Percentiles rank a stretch among this genome's conserved stretches.
Conservation (phyloP, 2,797 vertebrate species). For the Chromis chromis region DNA sequence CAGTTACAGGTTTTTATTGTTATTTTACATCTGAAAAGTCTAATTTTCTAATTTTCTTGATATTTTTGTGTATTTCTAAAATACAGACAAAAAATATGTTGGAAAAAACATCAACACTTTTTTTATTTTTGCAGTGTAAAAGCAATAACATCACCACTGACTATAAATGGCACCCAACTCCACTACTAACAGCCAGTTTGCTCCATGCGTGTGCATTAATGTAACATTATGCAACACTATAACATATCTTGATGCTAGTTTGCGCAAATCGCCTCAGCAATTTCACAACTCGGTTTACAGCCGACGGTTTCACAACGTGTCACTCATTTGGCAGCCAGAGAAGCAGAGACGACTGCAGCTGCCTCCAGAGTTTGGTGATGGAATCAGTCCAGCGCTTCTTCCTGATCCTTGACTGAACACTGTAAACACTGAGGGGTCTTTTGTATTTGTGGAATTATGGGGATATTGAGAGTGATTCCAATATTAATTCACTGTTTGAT, state of each 20-base stretch:
- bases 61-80: no score
- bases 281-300: slow-evolving; percentile 11
- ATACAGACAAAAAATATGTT: no score
- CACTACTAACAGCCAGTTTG: not conserved
- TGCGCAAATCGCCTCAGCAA: slow-evolving; percentile 18
- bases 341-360: slow-evolving; percentile 15
- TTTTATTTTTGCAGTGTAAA: no score
- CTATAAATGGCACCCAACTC: not conserved
- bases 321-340: slow-evolving; percentile 23
- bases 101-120: no score
- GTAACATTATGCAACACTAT: not conserved
- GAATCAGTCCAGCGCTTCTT: slow-evolving; percentile 18
- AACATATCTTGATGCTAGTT: not conserved
- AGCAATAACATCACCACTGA: not conserved
- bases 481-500: slow-evolving; percentile 36
- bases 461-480: slow-evolving; percentile 8
- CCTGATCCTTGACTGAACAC: slow-evolving; percentile 4
- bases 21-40: no score
- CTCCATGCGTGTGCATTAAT: not conserved
- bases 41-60: no score
- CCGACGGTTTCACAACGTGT: slow-evolving; percentile 27
- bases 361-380: slow-evolving; percentile 30
- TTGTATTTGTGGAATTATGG: not conserved
- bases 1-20: no score
- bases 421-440: not conserved